Evolutionary conservation across 1,140 invertebrate species (phyloP), one percentile per base, ranked within the genome.

Genomic region (Homarus americanus): DNA sequence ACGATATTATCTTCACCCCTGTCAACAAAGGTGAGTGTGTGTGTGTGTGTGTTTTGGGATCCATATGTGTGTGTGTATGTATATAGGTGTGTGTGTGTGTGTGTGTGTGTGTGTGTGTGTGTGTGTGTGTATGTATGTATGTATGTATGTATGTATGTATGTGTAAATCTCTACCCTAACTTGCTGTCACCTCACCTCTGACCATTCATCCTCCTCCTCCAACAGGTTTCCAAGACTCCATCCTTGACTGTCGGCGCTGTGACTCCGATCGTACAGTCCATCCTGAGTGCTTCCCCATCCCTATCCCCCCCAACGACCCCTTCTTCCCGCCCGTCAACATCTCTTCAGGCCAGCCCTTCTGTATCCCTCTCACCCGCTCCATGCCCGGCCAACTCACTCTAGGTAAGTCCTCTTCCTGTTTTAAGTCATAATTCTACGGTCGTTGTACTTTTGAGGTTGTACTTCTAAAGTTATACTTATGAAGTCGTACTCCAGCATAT

Each of bases 1-100:
- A 96, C 87, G 96, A 96, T 87, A 58, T 96, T 17, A 96, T 95
- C 17, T 95, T 95, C 91, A 96, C 96, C 5, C 95, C 96, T 5
- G 95, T 95, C 12, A 94, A 95, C 87, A 93, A 94, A 93, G 95
- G 95, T 94, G 53, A 73, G 78, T 1, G 28, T 53, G 32, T 40
- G 10, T 24, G 12, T 53, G 58, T 32, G 28, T n/a, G n/a, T n/a
- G n/a, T 63, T 63, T 24, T 24, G 24, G 66, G 20, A 72, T 72
- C 4, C 4, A 72, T 72, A 28, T n/a, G 66, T 32, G 72, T 75
- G 10, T 75, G 7, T 75, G 72, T 34, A 40, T 75, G 24, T 32
- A 7, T 32, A 17, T 75, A 40, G 32, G 72, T 12, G 66, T 72
- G 20, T 72, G 66, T 72, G 53, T 63, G 20, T 24, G 15, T 80